A percentile compares a stretch with the other conserved stretches of the same genome.
Evolutionary conservation across 2,888 invertebrate species (phyloP).

Genomic region (Dryomyza anilis): DNA sequence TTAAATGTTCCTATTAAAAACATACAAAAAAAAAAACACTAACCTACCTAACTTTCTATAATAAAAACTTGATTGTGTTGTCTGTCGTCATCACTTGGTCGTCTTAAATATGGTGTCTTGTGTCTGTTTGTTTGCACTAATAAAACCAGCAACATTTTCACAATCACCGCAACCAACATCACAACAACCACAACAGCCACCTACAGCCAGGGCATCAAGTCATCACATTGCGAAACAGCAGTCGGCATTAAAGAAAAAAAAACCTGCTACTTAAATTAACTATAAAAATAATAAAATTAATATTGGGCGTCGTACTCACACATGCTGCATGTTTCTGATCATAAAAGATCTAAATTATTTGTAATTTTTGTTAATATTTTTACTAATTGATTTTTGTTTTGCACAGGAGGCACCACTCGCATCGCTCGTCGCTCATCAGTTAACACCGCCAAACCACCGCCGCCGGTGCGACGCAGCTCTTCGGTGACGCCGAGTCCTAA

Average conservation of each 20-base stretch:
- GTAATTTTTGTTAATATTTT: neutral
- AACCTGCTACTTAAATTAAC: neutral
- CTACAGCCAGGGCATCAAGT: neutral
- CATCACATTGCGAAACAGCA: no score
- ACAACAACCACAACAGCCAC: neutral
- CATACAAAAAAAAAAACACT: neutral
- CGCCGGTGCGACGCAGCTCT: conserved; percentile 82
- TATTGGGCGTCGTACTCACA: conserved; percentile 1
- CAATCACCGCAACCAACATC: no score
- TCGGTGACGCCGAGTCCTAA: conserved; percentile 63
- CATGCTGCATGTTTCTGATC: conserved; percentile 2
- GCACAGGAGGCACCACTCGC: conserved; percentile 52
- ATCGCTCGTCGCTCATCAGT: conserved; percentile 61
- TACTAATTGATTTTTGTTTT: neutral
- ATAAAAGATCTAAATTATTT: neutral
- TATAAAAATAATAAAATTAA: neutral
- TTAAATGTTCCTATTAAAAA: no score
- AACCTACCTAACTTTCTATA: neutral
- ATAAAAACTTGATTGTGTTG: no score
- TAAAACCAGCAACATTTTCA: neutral
- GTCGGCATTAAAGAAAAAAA: conserved; percentile 7
- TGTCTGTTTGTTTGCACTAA: neutral
- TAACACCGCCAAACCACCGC: conserved; percentile 72
- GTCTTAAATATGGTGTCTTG: neutral
- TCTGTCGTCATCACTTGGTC: no score